A percentile compares a stretch with the other conserved stretches of the same genome.
Conservation (phyloP, 1,140 invertebrate genomes). For the Trachymyrmex cornetzi region DNA sequence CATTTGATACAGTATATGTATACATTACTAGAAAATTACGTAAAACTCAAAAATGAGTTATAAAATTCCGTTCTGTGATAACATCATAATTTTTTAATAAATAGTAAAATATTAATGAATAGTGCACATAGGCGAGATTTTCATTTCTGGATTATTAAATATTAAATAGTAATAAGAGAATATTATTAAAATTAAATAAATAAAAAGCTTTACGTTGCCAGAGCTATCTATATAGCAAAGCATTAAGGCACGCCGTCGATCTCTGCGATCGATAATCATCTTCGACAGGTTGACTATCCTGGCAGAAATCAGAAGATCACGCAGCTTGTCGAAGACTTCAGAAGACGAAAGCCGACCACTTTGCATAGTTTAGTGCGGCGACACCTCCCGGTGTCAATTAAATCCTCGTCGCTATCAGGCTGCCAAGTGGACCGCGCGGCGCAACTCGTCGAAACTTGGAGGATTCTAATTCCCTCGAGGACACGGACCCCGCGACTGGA, state of each 20-base stretch:
- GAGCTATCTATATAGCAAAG: neutral
- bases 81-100: slow-evolving; percentile 22
- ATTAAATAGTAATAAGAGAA: neutral
- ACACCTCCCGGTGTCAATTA: slow-evolving; percentile 84
- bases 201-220: neutral
- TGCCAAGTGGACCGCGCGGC: slow-evolving; percentile 59
- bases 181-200: neutral
- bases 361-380: slow-evolving; percentile 84
- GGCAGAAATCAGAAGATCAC: neutral
- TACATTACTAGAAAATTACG: neutral
- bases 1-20: neutral
- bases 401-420: slow-evolving; percentile 73
- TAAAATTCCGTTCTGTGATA: neutral
- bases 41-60: neutral
- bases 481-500: slow-evolving; percentile 5
- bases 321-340: slow-evolving; percentile 35
- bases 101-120: neutral
- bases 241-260: neutral
- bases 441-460: slow-evolving; percentile 48
- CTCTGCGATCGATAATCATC: slow-evolving; percentile 23
- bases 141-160: slow-evolving; percentile 22
- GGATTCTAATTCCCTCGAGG: slow-evolving; percentile 56
- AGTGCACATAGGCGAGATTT: neutral
- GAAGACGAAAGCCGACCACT: slow-evolving; percentile 76
- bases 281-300: slow-evolving; percentile 26